Conservation (phyloP, 2,797 vertebrate genomes). For the Anomalospiza imberbis region DNA sequence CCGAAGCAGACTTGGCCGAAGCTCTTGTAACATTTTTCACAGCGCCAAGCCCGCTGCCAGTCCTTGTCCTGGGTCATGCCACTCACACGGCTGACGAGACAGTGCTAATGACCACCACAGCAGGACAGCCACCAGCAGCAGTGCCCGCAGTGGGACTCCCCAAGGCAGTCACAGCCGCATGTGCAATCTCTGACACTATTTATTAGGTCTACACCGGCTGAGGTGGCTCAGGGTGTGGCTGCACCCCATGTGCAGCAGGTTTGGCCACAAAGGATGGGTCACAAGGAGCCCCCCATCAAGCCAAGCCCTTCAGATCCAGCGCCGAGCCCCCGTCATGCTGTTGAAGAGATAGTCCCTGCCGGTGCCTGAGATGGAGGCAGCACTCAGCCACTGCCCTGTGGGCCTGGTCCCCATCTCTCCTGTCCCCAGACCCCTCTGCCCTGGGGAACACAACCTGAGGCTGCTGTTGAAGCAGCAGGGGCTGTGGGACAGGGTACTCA, state of each 20-base stretch:
- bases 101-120: neutral
- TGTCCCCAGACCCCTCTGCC: neutral
- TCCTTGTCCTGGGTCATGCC: neutral
- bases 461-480: neutral
- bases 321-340: neutral
- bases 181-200: neutral
- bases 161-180: fast-evolving
- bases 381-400: fast-evolving
- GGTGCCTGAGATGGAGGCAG: slow-evolving; percentile 36
- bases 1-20: neutral
- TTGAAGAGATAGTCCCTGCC: slow-evolving; percentile 65
- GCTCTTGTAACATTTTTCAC: fast-evolving
- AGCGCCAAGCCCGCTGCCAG: fast-evolving
- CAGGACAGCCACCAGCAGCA: neutral
- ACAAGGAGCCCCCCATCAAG: fast-evolving
- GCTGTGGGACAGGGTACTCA: slow-evolving; percentile 23
- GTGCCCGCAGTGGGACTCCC: fast-evolving
- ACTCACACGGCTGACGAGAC: neutral
- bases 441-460: fast-evolving
- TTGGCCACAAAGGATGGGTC: neutral
- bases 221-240: neutral
- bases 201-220: neutral
- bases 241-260: neutral
- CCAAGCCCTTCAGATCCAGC: slow-evolving; percentile 54
- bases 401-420: neutral